A percentile compares a stretch with the other conserved stretches of the same genome.
These are phyloP conservation scores for Anguilla megastoma DNA, from an alignment of 2,797 vertebrate species.

Conservation along the genomic window DNA sequence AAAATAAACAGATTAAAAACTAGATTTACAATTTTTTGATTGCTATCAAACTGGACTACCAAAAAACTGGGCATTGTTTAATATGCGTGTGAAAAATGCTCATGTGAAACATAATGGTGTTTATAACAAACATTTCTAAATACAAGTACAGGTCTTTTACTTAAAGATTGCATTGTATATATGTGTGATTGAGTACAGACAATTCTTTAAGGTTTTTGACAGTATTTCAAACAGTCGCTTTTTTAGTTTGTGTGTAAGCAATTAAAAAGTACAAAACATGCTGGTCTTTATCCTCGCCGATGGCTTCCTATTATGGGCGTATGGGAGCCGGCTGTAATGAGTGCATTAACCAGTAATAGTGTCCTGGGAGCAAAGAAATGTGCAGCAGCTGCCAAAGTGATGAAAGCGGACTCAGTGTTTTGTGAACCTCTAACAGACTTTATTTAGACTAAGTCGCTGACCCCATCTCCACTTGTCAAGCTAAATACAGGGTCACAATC, in stretches of 20 bases:
- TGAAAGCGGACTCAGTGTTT: conserved; percentile 60
- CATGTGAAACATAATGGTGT: background rate
- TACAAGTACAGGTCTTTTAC: background rate
- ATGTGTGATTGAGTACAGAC: background rate
- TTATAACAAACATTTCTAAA: background rate
- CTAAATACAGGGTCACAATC: conserved; percentile 46
- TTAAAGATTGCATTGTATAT: background rate
- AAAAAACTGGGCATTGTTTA: background rate
- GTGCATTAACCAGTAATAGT: conserved; percentile 59
- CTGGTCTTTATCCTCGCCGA: background rate
- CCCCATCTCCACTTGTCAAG: conserved; percentile 56
- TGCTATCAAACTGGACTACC: background rate
- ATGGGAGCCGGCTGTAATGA: conserved; percentile 55
- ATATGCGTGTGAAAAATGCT: background rate
- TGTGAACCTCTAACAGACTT: conserved; percentile 58
- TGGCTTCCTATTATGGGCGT: background rate
- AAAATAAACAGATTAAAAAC: too few species aligned
- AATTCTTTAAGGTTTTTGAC: background rate
- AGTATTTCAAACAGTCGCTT: background rate
- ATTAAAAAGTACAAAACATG: background rate
- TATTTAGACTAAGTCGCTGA: conserved; percentile 58
- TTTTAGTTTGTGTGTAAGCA: background rate
- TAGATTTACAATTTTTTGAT: background rate
- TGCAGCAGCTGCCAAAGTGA: conserved; percentile 57
- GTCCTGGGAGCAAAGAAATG: conserved; percentile 60